Percentiles rank a stretch among this genome's conserved stretches.
These are phyloP conservation scores for Julus scanicus DNA, from an alignment of 2,888 invertebrate species.

Conservation along the genomic window DNA sequence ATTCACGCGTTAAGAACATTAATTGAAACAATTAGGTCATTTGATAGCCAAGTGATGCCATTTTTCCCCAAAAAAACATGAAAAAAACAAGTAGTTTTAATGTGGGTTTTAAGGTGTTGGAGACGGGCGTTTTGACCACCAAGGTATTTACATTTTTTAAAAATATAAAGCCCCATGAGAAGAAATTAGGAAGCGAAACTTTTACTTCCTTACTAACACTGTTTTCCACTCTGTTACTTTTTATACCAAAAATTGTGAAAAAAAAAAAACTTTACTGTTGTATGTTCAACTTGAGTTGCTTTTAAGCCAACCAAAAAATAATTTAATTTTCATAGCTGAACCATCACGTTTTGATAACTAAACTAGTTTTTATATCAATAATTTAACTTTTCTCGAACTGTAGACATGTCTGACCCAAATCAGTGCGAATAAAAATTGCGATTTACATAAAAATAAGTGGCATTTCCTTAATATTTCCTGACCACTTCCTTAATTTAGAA, in stretches of 20 bases:
- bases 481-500: neutral
- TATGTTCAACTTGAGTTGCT: neutral
- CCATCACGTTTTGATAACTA: neutral
- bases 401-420: constrained; percentile 21
- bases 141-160: neutral
- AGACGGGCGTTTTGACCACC: constrained; percentile 20
- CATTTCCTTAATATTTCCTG: constrained; percentile 11
- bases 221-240: constrained; percentile 15
- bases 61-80: neutral
- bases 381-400: neutral
- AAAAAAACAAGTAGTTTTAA: neutral
- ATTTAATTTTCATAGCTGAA: neutral
- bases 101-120: neutral
- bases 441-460: constrained; percentile 14
- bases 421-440: neutral
- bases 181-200: neutral
- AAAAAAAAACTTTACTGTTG: neutral
- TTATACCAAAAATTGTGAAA: neutral
- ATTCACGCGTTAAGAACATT: neutral
- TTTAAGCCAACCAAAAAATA: neutral
- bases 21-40: constrained; percentile 24
- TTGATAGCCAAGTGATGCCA: neutral
- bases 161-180: neutral
- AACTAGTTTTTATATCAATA: constrained; percentile 12
- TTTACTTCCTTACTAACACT: constrained; percentile 25